A percentile compares a stretch with the other conserved stretches of the same genome.
Evolutionary conservation across 2,888 invertebrate genomes (phyloP).

Genomic region (Hydriomena furcata): DNA sequence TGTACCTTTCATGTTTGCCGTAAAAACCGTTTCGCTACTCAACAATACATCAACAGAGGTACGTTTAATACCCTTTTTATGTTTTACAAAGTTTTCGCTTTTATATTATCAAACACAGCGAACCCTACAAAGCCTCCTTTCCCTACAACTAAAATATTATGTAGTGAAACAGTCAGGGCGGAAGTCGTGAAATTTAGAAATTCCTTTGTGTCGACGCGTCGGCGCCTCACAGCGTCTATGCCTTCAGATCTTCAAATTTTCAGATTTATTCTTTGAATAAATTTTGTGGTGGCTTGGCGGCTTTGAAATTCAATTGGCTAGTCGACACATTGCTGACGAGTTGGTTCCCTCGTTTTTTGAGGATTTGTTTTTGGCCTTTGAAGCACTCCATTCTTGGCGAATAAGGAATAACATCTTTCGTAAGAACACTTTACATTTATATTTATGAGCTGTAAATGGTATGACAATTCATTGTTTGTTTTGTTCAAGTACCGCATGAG

Average conservation of each 20-base stretch:
- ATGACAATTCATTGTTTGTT: too few species aligned
- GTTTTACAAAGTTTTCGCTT: slow-evolving; percentile 17
- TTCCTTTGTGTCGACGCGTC: slow-evolving; percentile 80
- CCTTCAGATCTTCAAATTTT: slow-evolving; percentile 83
- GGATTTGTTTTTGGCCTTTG: slow-evolving; percentile 36
- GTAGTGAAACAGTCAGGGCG: slow-evolving; percentile 70
- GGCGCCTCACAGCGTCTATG: slow-evolving; percentile 77
- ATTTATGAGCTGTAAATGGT: background rate
- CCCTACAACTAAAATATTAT: slow-evolving; percentile 29
- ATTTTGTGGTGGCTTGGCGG: slow-evolving; percentile 81
- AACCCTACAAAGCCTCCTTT: slow-evolving; percentile 13
- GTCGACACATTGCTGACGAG: slow-evolving; percentile 80
- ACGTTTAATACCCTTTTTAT: too few species aligned
- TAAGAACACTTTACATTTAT: background rate
- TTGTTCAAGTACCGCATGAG: too few species aligned
- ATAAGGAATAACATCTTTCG: slow-evolving; percentile 12
- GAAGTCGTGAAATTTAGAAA: slow-evolving; percentile 83
- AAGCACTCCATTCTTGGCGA: slow-evolving; percentile 14
- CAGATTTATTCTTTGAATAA: slow-evolving; percentile 84
- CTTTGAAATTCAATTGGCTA: slow-evolving; percentile 83
- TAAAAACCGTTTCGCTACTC: too few species aligned
- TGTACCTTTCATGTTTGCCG: too few species aligned
- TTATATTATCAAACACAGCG: slow-evolving; percentile 17
- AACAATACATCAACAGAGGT: too few species aligned
- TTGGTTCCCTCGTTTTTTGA: slow-evolving; percentile 64